phyloP scores from a whole-genome alignment of 2,797 vertebrate genomes.

The Spondyliosoma cantharus region DNA sequence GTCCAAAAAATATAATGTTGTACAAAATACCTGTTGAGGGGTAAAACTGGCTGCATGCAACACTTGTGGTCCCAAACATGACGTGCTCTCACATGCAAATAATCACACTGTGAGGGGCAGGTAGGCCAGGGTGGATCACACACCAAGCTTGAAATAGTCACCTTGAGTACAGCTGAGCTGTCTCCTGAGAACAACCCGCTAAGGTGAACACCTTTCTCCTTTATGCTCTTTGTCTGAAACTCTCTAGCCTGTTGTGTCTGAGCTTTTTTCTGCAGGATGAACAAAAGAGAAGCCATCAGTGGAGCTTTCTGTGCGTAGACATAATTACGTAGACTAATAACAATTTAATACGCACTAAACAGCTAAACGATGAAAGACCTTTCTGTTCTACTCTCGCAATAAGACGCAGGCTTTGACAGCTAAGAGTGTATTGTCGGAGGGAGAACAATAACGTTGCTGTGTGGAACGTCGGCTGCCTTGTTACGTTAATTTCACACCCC shows the following conservation, averaged over 20 bases:
- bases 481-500: slow-evolving; percentile 69
- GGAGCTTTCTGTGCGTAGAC: slow-evolving; percentile 25
- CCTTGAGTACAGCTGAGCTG: slow-evolving; percentile 85
- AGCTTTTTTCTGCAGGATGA: slow-evolving; percentile 90
- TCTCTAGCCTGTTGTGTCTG: slow-evolving; percentile 93
- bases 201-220: slow-evolving; percentile 95
- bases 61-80: slow-evolving; percentile 9
- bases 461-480: slow-evolving; percentile 35
- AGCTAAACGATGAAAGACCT: slow-evolving; percentile 57
- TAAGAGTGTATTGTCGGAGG: slow-evolving; percentile 46
- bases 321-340: slow-evolving; percentile 58
- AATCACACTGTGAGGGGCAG: slow-evolving; percentile 27
- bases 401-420: slow-evolving; percentile 54
- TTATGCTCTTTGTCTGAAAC: slow-evolving; percentile 97
- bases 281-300: slow-evolving; percentile 61
- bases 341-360: slow-evolving; percentile 42
- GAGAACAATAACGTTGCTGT: slow-evolving; percentile 65
- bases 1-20: neutral
- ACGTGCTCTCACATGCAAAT: slow-evolving; percentile 39
- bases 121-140: slow-evolving; percentile 36
- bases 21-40: neutral
- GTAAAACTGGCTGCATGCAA: slow-evolving; percentile 19
- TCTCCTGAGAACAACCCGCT: slow-evolving; percentile 89
- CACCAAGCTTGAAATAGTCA: slow-evolving; percentile 75
- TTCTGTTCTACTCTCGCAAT: slow-evolving; percentile 52